Evolutionary conservation across 2,113 vertebrate species (phyloP).

Genomic region (Aspiorhynchus laticeps): DNA sequence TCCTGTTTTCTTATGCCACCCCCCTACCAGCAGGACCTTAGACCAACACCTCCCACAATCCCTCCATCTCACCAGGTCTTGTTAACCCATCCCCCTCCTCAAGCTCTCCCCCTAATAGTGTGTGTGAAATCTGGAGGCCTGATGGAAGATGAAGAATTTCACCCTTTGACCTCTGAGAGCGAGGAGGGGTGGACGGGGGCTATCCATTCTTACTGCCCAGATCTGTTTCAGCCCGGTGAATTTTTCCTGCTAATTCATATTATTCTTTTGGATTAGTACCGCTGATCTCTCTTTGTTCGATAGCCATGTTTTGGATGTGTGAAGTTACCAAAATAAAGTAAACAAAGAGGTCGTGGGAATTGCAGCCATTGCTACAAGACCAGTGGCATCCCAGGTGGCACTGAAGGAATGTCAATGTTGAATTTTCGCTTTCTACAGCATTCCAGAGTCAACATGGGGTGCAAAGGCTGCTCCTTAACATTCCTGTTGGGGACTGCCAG

Average conservation of each 20-base stretch:
- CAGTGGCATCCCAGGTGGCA: constrained; percentile 24
- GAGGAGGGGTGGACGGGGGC: constrained; percentile 14
- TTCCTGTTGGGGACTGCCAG: background rate
- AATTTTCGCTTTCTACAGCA: constrained; percentile 16
- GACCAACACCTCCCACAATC: constrained; percentile 8
- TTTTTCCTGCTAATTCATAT: constrained; percentile 45
- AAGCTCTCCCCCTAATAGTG: background rate
- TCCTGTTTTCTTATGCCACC: constrained; percentile 42
- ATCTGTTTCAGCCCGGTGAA: constrained; percentile 33
- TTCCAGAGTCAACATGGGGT: constrained; percentile 36
- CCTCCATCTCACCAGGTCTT: constrained; percentile 13
- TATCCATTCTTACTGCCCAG: constrained; percentile 41
- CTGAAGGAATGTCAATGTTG: constrained; percentile 27
- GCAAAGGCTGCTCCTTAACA: background rate
- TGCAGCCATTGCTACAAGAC: constrained; percentile 21
- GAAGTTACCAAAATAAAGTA: constrained; percentile 12
- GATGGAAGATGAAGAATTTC: constrained; percentile 60
- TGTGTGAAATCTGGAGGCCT: constrained; percentile 55
- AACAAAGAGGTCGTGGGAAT: constrained; percentile 50
- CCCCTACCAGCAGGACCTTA: constrained; percentile 26
- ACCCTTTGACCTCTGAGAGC: constrained; percentile 47
- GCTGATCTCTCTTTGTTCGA: constrained; percentile 42
- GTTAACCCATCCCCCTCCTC: constrained; percentile 20
- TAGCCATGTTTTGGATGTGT: constrained; percentile 42
- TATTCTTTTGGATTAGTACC: constrained; percentile 49